Base-by-base conservation (phyloP, 1,140 invertebrate genomes). In the Battus philenor region DNA sequence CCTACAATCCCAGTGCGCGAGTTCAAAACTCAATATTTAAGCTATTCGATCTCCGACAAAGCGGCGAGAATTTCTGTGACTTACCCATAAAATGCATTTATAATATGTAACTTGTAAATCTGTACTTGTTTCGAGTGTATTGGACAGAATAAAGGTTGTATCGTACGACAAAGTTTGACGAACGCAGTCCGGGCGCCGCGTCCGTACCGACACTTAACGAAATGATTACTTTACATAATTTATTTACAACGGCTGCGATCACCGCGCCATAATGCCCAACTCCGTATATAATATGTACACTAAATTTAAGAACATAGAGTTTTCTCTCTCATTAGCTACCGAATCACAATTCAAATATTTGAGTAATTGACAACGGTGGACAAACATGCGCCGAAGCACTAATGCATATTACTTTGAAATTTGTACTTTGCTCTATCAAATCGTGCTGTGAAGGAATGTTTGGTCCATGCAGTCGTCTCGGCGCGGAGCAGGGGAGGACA, bases 291-390 rank as follows among this genome's bases (percentile, higher is more conserved):
- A 77, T 84, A 84, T 84, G 60, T 84, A 85, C 81, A 85, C 68
- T 82, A 78, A 63, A 74, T 79, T 82, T 74, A 80, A 78, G 77
- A 83, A 73, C 77, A 81, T 82, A 80, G 74, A 71, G 58, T 68
- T 80, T 78, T 83, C 77, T 83, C 78, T 8, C 11, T 81, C 79
- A 79, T 81, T 85, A 85, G 79, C 81, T 85, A 85, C 77, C 81
- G 69, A 81, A 85, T 85, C 81, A 85, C 81, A 85, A 81, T 81
- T 83, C 73, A 82, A 73, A 76, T 82, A 76, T 82, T 77, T 76
- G 73, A 82, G 76, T 85, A 83, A 85, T 85, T 85, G 79, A 85
- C 81, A 81, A 85, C 77, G 75, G 76, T 81, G 81, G 79, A 85
- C 81, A 78, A 77, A 77, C 75, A 79, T 76, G 78, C 75, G 75